A percentile compares a stretch with the other conserved stretches of the same genome.
phyloP scores from a whole-genome alignment of 2,888 invertebrate species.

The Escarpia spicata region DNA sequence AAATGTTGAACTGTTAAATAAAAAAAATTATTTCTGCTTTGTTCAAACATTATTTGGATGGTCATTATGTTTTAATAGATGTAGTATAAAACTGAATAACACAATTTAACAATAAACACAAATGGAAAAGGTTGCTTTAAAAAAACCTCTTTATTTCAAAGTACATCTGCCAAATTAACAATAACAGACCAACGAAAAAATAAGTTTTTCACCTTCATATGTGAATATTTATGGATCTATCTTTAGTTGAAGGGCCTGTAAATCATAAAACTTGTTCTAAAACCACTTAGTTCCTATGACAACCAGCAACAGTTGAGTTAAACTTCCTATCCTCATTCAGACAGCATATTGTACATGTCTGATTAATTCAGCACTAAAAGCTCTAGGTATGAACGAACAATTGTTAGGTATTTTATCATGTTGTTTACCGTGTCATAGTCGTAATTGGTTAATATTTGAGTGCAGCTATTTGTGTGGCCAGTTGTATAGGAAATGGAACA shows the following conservation, averaged over 20 bases:
- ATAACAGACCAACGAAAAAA: no score
- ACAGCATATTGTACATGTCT: not conserved
- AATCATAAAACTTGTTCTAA: not conserved
- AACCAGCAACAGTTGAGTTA: not conserved
- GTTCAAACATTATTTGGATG: no score
- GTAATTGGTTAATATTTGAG: not conserved
- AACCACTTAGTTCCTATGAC: not conserved
- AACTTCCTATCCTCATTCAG: not conserved
- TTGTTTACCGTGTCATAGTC: not conserved
- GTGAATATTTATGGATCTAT: no score
- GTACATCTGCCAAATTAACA: no score
- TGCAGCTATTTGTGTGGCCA: not conserved
- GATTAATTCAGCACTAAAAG: not conserved
- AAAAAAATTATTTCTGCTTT: slow-evolving; percentile 8
- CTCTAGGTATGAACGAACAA: not conserved
- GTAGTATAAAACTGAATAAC: no score
- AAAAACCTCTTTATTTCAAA: no score
- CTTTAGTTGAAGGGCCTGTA: not conserved
- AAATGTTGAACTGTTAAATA: not conserved
- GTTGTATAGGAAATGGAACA: not conserved
- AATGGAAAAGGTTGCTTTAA: no score
- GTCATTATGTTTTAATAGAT: no score
- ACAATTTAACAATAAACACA: no score
- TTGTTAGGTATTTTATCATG: slow-evolving; percentile 12
- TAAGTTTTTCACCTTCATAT: no score